These are phyloP conservation scores for Oryzias javanicus DNA, from an alignment of 2,113 vertebrate genomes.

Conservation along the genomic window DNA sequence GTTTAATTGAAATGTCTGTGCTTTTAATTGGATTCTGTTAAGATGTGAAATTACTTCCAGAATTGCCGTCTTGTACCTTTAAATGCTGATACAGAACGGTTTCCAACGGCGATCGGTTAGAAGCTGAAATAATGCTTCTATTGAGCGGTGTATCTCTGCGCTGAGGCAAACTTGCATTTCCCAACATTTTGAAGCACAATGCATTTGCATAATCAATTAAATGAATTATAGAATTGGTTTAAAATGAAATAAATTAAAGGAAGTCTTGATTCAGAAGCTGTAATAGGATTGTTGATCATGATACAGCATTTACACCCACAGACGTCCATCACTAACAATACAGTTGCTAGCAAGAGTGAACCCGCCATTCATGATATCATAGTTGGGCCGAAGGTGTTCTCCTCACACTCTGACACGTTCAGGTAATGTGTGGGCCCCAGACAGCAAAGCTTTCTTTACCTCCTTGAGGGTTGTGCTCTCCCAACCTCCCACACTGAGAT, in stretches of 20 bases:
- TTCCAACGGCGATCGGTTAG: conserved; percentile 72
- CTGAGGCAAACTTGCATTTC: no score
- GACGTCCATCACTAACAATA: conserved; percentile 23
- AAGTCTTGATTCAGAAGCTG: conserved; percentile 13
- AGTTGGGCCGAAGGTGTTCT: conserved; percentile 54
- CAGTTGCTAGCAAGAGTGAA: conserved; percentile 36
- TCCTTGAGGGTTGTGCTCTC: conserved; percentile 61
- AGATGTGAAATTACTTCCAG: conserved; percentile 79
- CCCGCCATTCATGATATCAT: conserved; percentile 63
- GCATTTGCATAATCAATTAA: no score
- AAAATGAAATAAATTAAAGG: conserved; percentile 27
- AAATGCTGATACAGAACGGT: conserved; percentile 66
- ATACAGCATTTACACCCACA: conserved; percentile 27
- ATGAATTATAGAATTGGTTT: no score
- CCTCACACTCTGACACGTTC: conserved; percentile 48
- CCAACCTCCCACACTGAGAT: conserved; percentile 58
- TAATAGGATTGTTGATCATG: conserved; percentile 12
- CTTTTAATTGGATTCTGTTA: conserved; percentile 82
- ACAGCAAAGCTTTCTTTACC: conserved; percentile 60
- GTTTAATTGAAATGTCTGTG: conserved; percentile 77
- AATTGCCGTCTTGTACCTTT: conserved; percentile 71
- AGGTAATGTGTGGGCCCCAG: conserved; percentile 59
- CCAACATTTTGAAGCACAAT: no score
- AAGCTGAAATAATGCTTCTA: conserved; percentile 63
- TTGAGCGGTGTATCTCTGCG: conserved; percentile 47